These are phyloP conservation scores for Leucoraja erinaceus DNA, from an alignment of 2,113 vertebrate species.

Conservation along the genomic window DNA sequence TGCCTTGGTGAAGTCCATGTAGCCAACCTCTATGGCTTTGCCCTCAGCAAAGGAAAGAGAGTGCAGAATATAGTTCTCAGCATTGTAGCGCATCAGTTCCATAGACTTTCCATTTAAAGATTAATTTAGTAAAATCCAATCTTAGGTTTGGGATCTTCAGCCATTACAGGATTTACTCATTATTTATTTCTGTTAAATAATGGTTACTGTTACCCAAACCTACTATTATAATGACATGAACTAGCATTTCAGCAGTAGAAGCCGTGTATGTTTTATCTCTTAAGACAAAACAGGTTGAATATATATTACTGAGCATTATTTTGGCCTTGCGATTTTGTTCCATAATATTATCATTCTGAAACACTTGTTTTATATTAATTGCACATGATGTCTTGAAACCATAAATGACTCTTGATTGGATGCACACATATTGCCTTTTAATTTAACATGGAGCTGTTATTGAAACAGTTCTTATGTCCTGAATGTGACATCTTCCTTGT, in stretches of 20 bases:
- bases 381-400: not conserved
- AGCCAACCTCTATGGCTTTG: too few relatives aligned
- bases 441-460: not conserved
- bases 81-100: too few relatives aligned
- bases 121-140: not conserved
- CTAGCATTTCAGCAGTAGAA: not conserved
- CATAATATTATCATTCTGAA: not conserved
- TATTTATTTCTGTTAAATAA: not conserved
- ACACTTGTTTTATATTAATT: not conserved
- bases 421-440: not conserved
- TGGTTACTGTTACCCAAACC: not conserved
- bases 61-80: too few relatives aligned
- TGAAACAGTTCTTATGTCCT: not conserved
- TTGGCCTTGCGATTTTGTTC: not conserved
- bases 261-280: not conserved
- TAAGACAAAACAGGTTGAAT: not conserved
- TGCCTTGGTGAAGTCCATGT: too few relatives aligned
- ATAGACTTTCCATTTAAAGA: too few relatives aligned
- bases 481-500: not conserved
- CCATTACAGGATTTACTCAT: not conserved
- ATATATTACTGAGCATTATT: not conserved
- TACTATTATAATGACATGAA: not conserved
- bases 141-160: not conserved
- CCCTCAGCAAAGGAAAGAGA: too few relatives aligned
- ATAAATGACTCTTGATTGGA: not conserved